Base-by-base conservation (phyloP, 2,113 vertebrate species). In the Cygnus atratus region DNA sequence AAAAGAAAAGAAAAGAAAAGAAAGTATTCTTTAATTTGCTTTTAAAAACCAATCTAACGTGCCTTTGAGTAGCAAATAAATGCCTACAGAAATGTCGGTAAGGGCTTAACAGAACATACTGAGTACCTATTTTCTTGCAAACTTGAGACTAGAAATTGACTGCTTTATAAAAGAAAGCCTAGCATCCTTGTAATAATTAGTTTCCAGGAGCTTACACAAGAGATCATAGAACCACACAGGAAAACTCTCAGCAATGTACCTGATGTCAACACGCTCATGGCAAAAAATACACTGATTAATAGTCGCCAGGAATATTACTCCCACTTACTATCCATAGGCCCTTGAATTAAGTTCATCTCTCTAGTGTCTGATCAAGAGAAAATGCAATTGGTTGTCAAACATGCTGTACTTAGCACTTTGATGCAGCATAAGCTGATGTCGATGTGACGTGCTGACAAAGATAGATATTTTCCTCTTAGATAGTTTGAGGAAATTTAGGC, bases 81-180 rank as follows among this genome's bases (percentile, higher is more conserved):
- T 0, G 21, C 9, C 33, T 70, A 50, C n/a, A 70, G 48, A 75
- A 92, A 79, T 9, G 9, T 9, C 41, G 20, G 14, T 35, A 52
- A 31, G 35, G 21, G 21, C 33, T 79, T 74, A 24, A 55, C 71
- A 50, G 44, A 65, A 25, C 24, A 22, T 24, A 20, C 43, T 55
- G 73, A 71, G 11, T 44, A 55, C 50, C 25, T 8, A 21, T 76
- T 72, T 67, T 80, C 54, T 33, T 61, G 44, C 54, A 43, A 41
- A 28, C 33, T 26, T 66, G 18, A 79, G 44, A 58, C 66, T 44
- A 33, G 43, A 71, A 66, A 41, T 6, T 6, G 46, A 13, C 6
- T 81, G 75, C 33, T 63, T 88, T 88, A 78, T 82, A 58, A 63
- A 85, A 73, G 46, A 81, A 73, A 68, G 31, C 29, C 33, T 33